Evolutionary conservation across 30 jellyfish, hydroid and myxozoan species (phyloP).

Genomic region (Catostylus mosaicus): DNA sequence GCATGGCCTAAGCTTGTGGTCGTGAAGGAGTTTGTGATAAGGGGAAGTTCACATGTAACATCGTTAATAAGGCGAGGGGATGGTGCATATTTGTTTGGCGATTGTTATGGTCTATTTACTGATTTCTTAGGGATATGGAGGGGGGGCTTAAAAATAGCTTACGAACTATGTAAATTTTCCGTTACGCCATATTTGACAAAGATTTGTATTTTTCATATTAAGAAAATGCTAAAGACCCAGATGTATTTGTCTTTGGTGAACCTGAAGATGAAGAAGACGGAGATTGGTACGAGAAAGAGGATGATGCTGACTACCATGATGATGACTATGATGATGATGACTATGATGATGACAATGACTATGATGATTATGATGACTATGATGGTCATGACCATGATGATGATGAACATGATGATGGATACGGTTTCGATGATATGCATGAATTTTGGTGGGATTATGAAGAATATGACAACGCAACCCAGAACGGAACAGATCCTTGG

Average conservation of each 20-base stretch:
- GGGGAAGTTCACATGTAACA: too few species aligned
- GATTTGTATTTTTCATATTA: too few species aligned
- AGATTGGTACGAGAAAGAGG: slow-evolving; percentile 1
- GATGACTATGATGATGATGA: slow-evolving; percentile 16
- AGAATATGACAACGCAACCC: background rate
- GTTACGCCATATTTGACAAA: too few species aligned
- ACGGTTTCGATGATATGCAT: slow-evolving; percentile 5
- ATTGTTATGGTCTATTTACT: too few species aligned
- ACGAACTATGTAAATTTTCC: too few species aligned
- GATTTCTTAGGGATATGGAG: too few species aligned
- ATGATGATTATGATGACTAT: slow-evolving; percentile 9
- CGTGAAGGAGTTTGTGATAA: too few species aligned
- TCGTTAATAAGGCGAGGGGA: too few species aligned
- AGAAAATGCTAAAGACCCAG: background rate
- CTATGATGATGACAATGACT: slow-evolving; percentile 1
- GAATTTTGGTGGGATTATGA: slow-evolving; percentile 8
- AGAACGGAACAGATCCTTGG: background rate
- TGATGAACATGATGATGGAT: background rate
- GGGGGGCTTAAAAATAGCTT: too few species aligned
- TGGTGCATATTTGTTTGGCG: too few species aligned
- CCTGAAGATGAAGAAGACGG: background rate
- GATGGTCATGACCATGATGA: slow-evolving; percentile 23
- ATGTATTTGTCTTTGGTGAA: background rate
- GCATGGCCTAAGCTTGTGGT: too few species aligned
- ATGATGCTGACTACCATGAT: slow-evolving; percentile 1